phyloP scores from a whole-genome alignment of 2,888 invertebrate genomes.

The Oscheius sp. region DNA sequence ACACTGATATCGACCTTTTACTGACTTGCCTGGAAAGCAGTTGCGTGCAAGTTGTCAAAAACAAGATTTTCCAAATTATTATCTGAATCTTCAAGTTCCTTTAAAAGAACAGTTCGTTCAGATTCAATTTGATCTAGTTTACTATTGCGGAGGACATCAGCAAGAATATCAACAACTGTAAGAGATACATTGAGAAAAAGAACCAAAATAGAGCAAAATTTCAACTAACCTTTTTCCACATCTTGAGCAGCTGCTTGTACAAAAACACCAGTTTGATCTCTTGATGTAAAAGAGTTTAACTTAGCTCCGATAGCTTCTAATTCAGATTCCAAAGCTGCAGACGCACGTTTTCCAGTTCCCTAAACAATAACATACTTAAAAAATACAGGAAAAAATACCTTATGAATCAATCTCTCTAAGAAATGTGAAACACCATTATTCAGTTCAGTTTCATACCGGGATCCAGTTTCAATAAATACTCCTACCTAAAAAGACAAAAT shows the following conservation, averaged over 20 bases:
- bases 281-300: constrained; percentile 60
- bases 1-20: not conserved
- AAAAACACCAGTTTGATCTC: constrained; percentile 65
- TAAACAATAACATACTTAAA: constrained; percentile 19
- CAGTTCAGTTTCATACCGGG: constrained; percentile 88
- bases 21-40: constrained; percentile 80
- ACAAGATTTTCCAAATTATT: constrained; percentile 90
- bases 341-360: constrained; percentile 60
- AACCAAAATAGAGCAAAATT: not conserved
- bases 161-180: constrained; percentile 88
- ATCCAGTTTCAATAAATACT: constrained; percentile 98
- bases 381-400: constrained; percentile 72
- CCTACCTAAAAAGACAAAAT: constrained; percentile 72
- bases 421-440: constrained; percentile 99
- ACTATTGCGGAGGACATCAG: constrained; percentile 96
- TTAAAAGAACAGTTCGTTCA: constrained; percentile 85
- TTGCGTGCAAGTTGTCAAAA: constrained; percentile 94
- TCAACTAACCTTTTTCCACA: constrained; percentile 57
- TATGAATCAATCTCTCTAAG: constrained; percentile 98
- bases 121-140: constrained; percentile 88
- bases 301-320: constrained; percentile 65
- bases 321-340: constrained; percentile 61
- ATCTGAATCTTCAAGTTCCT: constrained; percentile 98
- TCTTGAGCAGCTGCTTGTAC: constrained; percentile 64
- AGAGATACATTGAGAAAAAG: not conserved